Percentiles rank a stretch among this genome's conserved stretches.
phyloP scores from a whole-genome alignment of 2,797 vertebrate genomes.

The Mus caroli region DNA sequence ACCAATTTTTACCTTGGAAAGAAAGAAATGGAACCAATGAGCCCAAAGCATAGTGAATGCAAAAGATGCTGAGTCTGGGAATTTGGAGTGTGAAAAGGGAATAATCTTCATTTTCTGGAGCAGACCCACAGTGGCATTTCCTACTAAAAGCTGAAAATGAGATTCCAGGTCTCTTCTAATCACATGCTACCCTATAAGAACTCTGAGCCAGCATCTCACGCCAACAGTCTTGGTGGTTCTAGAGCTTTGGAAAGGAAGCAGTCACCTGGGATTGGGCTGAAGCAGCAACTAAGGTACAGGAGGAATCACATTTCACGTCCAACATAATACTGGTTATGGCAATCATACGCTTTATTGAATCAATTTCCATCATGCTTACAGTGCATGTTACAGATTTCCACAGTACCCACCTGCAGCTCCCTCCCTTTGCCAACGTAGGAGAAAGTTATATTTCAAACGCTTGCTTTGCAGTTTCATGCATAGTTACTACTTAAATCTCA shows the following conservation, averaged over 20 bases:
- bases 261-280: neutral
- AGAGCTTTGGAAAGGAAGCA: neutral
- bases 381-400: conserved; percentile 63
- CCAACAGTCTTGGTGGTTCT: neutral
- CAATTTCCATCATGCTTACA: conserved; percentile 68
- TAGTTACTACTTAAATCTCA: conserved; percentile 55
- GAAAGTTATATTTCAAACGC: conserved; percentile 66
- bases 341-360: conserved; percentile 63
- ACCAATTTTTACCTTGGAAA: neutral
- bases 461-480: conserved; percentile 71
- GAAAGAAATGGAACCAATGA: neutral
- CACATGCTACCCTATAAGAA: neutral
- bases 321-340: conserved; percentile 65
- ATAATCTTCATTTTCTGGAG: neutral
- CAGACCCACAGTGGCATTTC: neutral
- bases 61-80: neutral
- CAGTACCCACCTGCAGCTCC: conserved; percentile 61
- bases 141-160: neutral
- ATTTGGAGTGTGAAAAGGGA: neutral
- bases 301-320: conserved; percentile 65
- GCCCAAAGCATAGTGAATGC: neutral
- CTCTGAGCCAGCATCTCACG: neutral
- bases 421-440: conserved; percentile 42
- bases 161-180: neutral
- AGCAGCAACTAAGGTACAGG: conserved; percentile 12